These are phyloP conservation scores for Polyommatus iphigenia DNA, from an alignment of 2,888 invertebrate genomes.

Conservation along the genomic window DNA sequence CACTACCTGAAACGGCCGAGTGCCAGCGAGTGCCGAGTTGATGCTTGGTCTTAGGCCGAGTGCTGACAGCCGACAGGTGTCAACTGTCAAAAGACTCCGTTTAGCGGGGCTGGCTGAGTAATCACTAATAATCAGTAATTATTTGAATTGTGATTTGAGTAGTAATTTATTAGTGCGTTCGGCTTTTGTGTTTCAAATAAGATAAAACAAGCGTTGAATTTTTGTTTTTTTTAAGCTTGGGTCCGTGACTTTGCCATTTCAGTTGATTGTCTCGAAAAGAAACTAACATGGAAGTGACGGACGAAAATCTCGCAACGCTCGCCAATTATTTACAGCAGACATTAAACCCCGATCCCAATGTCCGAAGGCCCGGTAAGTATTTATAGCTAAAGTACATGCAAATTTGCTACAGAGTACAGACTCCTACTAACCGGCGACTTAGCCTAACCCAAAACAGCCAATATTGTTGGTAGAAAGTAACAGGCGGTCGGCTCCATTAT, in stretches of 20 bases:
- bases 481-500: not conserved
- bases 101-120: too few relatives aligned
- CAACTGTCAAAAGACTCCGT: too few relatives aligned
- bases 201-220: not conserved
- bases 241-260: not conserved
- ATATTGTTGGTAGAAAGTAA: not conserved
- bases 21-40: too few relatives aligned
- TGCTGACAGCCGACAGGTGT: too few relatives aligned
- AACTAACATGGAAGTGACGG: conserved; percentile 90
- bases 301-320: conserved; percentile 89
- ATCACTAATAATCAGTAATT: not conserved
- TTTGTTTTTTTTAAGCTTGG: not conserved
- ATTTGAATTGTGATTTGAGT: not conserved
- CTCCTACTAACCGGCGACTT: conserved; percentile 1
- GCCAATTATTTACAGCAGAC: conserved; percentile 93
- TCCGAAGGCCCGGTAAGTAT: conserved; percentile 89
- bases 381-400: not conserved
- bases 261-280: not conserved
- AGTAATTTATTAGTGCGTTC: not conserved
- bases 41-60: too few relatives aligned
- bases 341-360: conserved; percentile 88
- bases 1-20: too few relatives aligned
- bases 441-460: not conserved
- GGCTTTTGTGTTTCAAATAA: not conserved
- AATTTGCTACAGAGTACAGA: conserved; percentile 19